Conservation (phyloP, 2,888 invertebrate genomes). For the Drosophila anomalata region DNA sequence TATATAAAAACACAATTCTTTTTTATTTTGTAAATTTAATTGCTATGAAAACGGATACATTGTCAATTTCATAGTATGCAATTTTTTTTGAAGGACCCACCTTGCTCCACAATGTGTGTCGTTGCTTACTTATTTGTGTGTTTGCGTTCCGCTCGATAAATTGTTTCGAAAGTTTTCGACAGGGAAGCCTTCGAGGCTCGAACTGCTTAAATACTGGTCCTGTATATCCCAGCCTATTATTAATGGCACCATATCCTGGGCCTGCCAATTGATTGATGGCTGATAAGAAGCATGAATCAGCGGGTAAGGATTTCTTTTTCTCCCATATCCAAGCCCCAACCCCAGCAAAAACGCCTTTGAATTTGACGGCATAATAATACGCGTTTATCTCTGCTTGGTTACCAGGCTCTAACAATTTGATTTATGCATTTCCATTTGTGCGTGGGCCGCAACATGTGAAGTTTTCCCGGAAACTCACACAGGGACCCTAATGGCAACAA, state of each 20-base stretch:
- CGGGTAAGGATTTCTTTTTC: slow-evolving; percentile 16
- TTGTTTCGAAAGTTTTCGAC: slow-evolving; percentile 51
- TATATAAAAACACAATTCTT: neutral
- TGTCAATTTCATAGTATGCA: neutral
- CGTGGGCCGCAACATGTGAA: slow-evolving; percentile 41
- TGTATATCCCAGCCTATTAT: slow-evolving; percentile 49
- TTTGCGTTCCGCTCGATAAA: slow-evolving; percentile 53
- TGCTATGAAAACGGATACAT: too few relatives aligned
- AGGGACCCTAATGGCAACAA: slow-evolving; percentile 29
- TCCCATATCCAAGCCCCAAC: neutral
- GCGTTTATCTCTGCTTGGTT: slow-evolving; percentile 75
- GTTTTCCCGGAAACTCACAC: slow-evolving; percentile 18
- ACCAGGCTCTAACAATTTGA: slow-evolving; percentile 75
- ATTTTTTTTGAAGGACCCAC: slow-evolving; percentile 1
- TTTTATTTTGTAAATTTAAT: neutral
- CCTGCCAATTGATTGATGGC: slow-evolving; percentile 71
- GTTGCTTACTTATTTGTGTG: slow-evolving; percentile 34
- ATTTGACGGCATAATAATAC: slow-evolving; percentile 71
- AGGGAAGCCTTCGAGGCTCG: slow-evolving; percentile 6
- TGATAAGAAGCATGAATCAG: slow-evolving; percentile 58
- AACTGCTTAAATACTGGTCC: slow-evolving; percentile 40
- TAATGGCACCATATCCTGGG: slow-evolving; percentile 52
- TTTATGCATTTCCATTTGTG: slow-evolving; percentile 74
- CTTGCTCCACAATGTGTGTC: slow-evolving; percentile 19
- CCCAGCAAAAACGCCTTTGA: slow-evolving; percentile 14